Evolutionary conservation across 23 tunicate genomes (phyloP), one percentile per base, ranked within the genome.

Genomic region (Ascidia mentula): DNA sequence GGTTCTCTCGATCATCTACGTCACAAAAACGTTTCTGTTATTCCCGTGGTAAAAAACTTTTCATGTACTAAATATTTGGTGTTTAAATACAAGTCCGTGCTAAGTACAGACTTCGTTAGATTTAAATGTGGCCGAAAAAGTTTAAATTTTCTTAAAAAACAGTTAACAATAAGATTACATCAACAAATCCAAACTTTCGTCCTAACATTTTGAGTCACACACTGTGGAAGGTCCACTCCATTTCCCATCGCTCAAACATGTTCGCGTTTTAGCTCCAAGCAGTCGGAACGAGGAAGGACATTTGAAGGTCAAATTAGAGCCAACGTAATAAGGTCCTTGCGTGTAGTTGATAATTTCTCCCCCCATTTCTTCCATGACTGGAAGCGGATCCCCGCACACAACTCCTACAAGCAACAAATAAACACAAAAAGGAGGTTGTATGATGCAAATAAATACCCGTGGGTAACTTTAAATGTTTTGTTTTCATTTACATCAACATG

Each of bases 161-260:
- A n/a, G n/a, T n/a, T n/a, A n/a, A n/a, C n/a, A n/a, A n/a, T n/a
- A n/a, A n/a, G n/a, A n/a, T n/a, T n/a, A n/a, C n/a, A n/a, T n/a
- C n/a, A n/a, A n/a, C n/a, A n/a, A n/a, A n/a, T n/a, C n/a, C n/a
- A n/a, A n/a, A n/a, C n/a, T n/a, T n/a, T n/a, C n/a, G 15, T 69
- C 30, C 73, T 60, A 7, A 83, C 81, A 33, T 53, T 15, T 75
- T 26, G 37, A 34, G 38, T 82, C 93, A 71, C 93, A 88, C 31
- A 77, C 87, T 18, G 87, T 77, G 18, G 40, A 59, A 3, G 32
- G 36, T 30, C 93, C 93, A 46, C 87, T 88, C 93, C 93, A 88
- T 6, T 45, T 65, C 40, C 93, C 93, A 34, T 72, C 59, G 17
- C 59, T 40, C 31, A 60, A 75, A 45, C 93, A 88, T 28, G 82